Evolutionary conservation across 2,113 vertebrate species (phyloP), one percentile per base, ranked within the genome.

Genomic region (Melanostigma gelatinosum): DNA sequence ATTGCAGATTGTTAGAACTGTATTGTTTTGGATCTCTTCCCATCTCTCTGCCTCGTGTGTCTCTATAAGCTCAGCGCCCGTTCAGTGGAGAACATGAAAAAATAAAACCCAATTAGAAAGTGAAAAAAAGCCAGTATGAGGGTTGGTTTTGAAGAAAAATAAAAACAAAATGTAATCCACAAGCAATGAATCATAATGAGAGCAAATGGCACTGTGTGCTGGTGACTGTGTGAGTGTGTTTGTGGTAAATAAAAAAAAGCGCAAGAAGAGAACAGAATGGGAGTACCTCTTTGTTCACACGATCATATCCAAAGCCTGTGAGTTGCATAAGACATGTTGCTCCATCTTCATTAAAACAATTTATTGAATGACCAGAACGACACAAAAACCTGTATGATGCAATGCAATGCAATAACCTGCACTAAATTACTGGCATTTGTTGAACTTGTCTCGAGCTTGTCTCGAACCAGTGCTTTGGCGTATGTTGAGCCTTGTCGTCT

Each of bases 321-420:
- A 67, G 34, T 24, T 50, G 20, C 55, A 55, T 27, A 11, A 44
- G 20, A 22, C 75, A 72, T 62, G 29, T 32, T 27, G 48, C 60
- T 46, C 3, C 46, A 38, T 27, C 67, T 73, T 64, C 67, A 61
- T 80, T 61, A 73, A 76, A 79, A 63, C 48, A 67, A 76, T 71
- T 79, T 58, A 18, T 16, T 9, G 18, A 62, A 50, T 66, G 75
- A 55, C 42, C 52, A 65, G 42, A 60, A 65, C 48, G 64, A 62
- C 38, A 44, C 27, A 80, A 57, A 34, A 29, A 65, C 42, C 27
- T 48, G 8, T 8, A 18, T 83, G 80, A 77, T 74, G 78, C 48
- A 76, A 86, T 10, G 15, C 24, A 42, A 27, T 16, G 72, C 24
- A 83, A 83, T 27, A 36, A 55, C 3, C 6, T 38, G 60, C 60